These are phyloP conservation scores for Tenodera sinensis DNA, from an alignment of 2,888 invertebrate genomes.

Conservation along the genomic window DNA sequence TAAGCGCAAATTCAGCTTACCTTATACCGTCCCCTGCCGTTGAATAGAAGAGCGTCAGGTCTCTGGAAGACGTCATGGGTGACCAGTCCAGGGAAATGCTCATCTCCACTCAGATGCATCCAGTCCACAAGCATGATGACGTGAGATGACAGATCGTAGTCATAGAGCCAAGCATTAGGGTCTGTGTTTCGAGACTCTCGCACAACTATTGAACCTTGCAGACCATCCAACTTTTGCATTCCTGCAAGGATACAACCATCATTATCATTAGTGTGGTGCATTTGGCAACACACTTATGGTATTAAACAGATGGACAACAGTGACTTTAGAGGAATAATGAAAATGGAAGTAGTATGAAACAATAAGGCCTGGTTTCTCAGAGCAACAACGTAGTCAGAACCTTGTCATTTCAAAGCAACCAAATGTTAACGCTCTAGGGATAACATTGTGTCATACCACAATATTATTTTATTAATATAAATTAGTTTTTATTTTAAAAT, in stretches of 20 bases:
- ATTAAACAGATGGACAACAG: no score
- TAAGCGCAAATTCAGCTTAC: not conserved
- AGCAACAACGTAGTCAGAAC: no score
- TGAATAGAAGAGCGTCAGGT: constrained; percentile 37
- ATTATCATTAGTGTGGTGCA: no score
- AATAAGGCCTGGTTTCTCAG: no score
- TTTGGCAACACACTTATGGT: no score
- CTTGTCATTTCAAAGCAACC: no score
- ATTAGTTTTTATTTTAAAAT: no score
- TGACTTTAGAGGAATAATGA: no score
- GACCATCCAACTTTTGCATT: constrained; percentile 43
- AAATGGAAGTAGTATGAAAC: no score
- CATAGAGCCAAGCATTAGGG: constrained; percentile 38
- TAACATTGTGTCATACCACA: no score
- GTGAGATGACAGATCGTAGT: constrained; percentile 46
- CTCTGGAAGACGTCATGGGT: constrained; percentile 32
- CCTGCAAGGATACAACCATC: constrained; percentile 30
- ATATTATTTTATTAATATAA: no score
- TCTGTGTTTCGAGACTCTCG: constrained; percentile 37
- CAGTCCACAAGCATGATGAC: constrained; percentile 47
- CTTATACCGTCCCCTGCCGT: constrained; percentile 34
- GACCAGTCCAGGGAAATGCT: constrained; percentile 38
- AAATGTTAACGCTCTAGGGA: no score
- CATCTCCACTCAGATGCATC: constrained; percentile 38
- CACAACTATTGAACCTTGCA: constrained; percentile 42